Conservation (phyloP, 1,140 invertebrate genomes). For the Hydropsyche tenuis region DNA sequence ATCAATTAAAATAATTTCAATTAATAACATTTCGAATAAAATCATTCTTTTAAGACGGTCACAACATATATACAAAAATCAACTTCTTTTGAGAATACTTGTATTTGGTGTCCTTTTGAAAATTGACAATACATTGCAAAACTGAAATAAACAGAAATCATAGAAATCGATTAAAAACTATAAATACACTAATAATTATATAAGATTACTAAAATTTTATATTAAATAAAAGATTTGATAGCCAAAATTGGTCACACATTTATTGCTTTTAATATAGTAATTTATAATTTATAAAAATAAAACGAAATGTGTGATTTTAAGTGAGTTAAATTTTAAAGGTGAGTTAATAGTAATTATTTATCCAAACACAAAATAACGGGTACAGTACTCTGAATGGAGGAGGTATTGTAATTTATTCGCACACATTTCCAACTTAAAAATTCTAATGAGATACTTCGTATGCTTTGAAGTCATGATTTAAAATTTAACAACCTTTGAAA, state of each 20-base stretch:
- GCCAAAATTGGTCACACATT: conserved; percentile 6
- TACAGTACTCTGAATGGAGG: no score
- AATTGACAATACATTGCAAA: background rate
- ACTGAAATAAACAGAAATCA: background rate
- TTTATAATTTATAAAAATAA: background rate
- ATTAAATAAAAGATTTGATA: background rate
- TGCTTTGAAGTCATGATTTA: conserved; percentile 20
- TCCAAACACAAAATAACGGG: no score
- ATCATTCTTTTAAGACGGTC: background rate
- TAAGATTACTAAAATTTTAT: background rate
- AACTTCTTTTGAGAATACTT: no score
- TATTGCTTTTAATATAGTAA: background rate
- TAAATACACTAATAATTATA: conserved; percentile 11
- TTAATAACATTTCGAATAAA: conserved; percentile 9
- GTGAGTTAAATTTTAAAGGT: no score
- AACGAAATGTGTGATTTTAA: no score
- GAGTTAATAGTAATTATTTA: no score
- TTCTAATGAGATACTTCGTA: conserved; percentile 21
- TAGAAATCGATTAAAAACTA: background rate
- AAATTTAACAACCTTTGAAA: conserved; percentile 33
- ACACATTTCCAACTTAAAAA: conserved; percentile 12
- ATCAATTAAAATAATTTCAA: conserved; percentile 2
- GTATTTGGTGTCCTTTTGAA: background rate
- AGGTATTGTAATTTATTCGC: no score
- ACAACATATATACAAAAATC: no score